phyloP scores from a whole-genome alignment of 1,140 invertebrate genomes.

The Drosophila tani region DNA sequence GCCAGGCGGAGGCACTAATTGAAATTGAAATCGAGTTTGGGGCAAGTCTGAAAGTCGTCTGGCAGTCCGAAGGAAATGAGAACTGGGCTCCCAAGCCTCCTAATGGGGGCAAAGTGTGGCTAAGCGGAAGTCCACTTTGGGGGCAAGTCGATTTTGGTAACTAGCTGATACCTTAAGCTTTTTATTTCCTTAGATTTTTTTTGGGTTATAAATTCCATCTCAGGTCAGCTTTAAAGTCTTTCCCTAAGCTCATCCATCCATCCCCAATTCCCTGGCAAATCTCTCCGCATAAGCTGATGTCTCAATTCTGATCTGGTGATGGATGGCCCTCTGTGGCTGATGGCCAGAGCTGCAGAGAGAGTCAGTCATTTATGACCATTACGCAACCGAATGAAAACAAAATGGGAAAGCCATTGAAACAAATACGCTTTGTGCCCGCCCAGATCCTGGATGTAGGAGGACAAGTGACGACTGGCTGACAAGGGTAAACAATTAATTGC shows the following conservation, averaged over 20 bases:
- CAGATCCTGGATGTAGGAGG: not conserved
- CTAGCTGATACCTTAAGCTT: not conserved
- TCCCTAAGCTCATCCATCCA: constrained; percentile 5
- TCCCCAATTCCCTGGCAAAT: not conserved
- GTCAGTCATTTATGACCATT: constrained; percentile 55
- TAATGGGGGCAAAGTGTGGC: constrained; percentile 11
- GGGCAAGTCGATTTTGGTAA: not conserved
- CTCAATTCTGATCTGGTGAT: constrained; percentile 52
- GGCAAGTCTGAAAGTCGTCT: constrained; percentile 1
- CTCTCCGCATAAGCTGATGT: constrained; percentile 36
- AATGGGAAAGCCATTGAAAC: constrained; percentile 37
- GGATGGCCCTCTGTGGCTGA: constrained; percentile 35
- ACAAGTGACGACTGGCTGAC: constrained; percentile 70
- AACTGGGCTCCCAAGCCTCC: not conserved
- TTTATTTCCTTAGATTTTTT: too few species aligned
- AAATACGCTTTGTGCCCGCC: constrained; percentile 20
- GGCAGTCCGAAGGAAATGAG: constrained; percentile 17
- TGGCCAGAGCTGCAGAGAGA: not conserved
- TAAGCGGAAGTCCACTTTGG: not conserved
- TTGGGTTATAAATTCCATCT: not conserved
- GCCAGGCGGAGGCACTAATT: constrained; percentile 41
- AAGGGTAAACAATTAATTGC: constrained; percentile 80
- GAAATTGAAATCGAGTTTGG: constrained; percentile 40
- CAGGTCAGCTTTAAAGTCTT: constrained; percentile 5
- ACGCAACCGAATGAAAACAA: constrained; percentile 45